These are phyloP conservation scores for Arvicanthis niloticus DNA, from an alignment of 2,113 vertebrate species.

Conservation along the genomic window DNA sequence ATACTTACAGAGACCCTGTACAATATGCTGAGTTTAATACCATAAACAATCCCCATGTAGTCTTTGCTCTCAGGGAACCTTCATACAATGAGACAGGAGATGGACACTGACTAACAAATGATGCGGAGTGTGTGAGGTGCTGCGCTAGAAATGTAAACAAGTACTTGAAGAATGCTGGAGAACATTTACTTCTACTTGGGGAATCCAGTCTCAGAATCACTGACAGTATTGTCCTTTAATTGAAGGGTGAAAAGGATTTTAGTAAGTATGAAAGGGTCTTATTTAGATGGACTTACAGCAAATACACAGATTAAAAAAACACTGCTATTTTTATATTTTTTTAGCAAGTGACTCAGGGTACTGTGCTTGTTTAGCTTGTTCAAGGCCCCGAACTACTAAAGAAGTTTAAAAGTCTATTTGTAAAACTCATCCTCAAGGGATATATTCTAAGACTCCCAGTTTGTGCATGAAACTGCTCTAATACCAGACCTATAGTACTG, in stretches of 20 bases:
- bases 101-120: background rate
- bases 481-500: background rate
- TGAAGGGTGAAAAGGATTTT: conserved; percentile 1
- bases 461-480: background rate
- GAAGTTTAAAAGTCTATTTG: background rate
- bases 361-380: background rate
- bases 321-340: background rate
- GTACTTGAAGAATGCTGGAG: background rate
- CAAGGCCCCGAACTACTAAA: background rate
- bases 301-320: background rate
- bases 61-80: background rate
- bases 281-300: background rate
- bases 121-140: background rate
- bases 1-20: background rate
- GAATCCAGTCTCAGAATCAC: background rate
- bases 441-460: background rate
- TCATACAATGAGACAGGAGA: background rate
- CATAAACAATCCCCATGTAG: background rate
- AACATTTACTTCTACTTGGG: background rate
- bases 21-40: background rate
- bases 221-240: background rate
- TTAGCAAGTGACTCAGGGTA: background rate
- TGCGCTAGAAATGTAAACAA: background rate
- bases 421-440: background rate
- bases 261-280: background rate